Conservation (phyloP, 2,888 invertebrate species). For the Agrochola macilenta region DNA sequence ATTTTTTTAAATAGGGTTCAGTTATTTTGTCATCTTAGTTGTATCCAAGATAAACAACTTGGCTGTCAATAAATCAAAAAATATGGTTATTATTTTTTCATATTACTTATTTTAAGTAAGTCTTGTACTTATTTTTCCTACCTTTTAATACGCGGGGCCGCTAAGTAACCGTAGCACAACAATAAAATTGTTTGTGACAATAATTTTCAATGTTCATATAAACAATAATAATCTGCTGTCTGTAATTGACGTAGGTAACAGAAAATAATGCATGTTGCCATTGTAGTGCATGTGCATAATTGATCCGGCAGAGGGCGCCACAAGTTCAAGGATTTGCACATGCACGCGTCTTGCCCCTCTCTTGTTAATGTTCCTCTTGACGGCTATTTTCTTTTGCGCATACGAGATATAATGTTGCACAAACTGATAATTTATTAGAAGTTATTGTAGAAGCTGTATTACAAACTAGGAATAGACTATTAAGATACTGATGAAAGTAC, state of each 20-base stretch:
- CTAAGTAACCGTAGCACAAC: neutral
- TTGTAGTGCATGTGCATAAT: neutral
- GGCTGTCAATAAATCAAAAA: neutral
- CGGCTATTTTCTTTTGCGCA: neutral
- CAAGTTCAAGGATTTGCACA: slow-evolving; percentile 59
- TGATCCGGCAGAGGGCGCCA: slow-evolving; percentile 33
- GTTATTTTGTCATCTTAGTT: neutral
- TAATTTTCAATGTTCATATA: neutral
- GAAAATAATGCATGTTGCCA: neutral
- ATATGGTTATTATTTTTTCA: neutral
- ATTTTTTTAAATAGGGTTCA: neutral
- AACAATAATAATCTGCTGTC: neutral
- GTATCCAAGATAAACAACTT: neutral
- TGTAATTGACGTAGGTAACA: neutral
- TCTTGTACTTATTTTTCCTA: neutral
- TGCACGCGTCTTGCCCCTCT: slow-evolving; percentile 28
- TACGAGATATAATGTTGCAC: neutral
- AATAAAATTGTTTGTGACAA: neutral
- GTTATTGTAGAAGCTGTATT: neutral
- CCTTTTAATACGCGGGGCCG: no score
- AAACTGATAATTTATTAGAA: neutral
- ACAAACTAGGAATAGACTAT: neutral
- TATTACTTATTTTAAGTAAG: neutral
- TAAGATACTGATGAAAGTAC: neutral
- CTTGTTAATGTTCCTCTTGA: slow-evolving; percentile 10